These are phyloP conservation scores for Talpa occidentalis DNA, from an alignment of 2,113 vertebrate genomes.

Conservation along the genomic window DNA sequence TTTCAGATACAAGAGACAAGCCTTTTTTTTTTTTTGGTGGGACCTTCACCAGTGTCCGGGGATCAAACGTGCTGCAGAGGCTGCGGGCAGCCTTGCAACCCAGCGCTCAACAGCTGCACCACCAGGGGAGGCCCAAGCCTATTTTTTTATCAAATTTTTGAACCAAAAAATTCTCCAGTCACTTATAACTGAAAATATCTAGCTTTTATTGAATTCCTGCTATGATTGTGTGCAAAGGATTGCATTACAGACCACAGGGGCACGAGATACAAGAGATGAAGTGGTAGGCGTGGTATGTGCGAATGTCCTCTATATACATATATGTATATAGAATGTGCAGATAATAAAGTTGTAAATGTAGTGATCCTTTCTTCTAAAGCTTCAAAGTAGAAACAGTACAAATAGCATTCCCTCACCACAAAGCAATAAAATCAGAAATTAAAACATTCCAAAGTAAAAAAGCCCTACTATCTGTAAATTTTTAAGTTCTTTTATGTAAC, in stretches of 20 bases:
- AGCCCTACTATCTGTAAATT: background rate
- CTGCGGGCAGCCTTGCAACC: too few species aligned
- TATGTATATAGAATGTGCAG: background rate
- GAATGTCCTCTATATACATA: too few species aligned
- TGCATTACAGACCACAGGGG: rapidly evolving
- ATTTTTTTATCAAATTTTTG: background rate
- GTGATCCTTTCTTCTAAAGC: background rate
- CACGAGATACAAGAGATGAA: background rate
- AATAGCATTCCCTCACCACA: background rate
- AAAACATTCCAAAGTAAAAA: background rate
- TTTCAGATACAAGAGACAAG: background rate
- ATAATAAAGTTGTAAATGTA: background rate
- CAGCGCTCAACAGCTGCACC: too few species aligned
- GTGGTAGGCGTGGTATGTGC: background rate
- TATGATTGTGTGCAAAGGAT: background rate
- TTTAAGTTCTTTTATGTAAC: background rate
- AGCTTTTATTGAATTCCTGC: background rate
- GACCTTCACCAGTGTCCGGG: too few species aligned
- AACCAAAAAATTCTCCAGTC: background rate
- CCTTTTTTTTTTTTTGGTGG: background rate
- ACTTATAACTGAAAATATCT: background rate
- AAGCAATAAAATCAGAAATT: background rate
- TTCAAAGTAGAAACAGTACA: background rate
- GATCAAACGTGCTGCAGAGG: too few species aligned
- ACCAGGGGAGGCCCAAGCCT: too few species aligned